A percentile compares a stretch with the other conserved stretches of the same genome.
Evolutionary conservation across 2,888 invertebrate genomes (phyloP).

Genomic region (Nemurella pictetii): DNA sequence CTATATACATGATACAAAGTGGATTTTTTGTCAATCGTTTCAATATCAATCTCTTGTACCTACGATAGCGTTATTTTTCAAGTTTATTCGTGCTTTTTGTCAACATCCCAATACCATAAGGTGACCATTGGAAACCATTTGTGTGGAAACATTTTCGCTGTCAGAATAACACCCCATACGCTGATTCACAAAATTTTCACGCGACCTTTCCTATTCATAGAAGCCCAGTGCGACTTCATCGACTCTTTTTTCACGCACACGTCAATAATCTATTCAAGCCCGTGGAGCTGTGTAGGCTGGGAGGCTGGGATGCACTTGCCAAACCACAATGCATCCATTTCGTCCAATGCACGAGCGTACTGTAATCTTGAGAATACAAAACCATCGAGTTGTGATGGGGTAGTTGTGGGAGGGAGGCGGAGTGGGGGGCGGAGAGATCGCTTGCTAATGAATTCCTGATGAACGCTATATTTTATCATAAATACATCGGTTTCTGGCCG

Average conservation of each 20-base stretch:
- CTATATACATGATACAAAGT: no score
- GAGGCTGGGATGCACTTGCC: neutral
- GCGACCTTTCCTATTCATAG: neutral
- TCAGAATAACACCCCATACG: neutral
- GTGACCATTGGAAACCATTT: no score
- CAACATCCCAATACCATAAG: no score
- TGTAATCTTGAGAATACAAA: constrained; percentile 12
- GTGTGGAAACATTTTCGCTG: neutral
- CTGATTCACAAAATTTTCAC: neutral
- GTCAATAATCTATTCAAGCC: neutral
- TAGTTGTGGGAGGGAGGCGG: neutral
- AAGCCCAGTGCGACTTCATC: neutral
- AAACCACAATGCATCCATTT: neutral
- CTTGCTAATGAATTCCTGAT: constrained; percentile 32
- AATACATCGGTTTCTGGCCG: neutral
- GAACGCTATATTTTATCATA: constrained; percentile 23
- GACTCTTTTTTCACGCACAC: neutral
- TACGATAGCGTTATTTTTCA: no score
- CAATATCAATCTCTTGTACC: no score
- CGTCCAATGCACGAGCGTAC: neutral
- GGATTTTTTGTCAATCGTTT: no score
- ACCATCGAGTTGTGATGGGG: neutral
- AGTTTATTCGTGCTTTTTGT: no score
- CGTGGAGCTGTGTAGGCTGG: neutral
- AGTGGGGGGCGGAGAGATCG: neutral